These are phyloP conservation scores for Regulus satrapa DNA, from an alignment of 2,113 vertebrate genomes.

Conservation along the genomic window DNA sequence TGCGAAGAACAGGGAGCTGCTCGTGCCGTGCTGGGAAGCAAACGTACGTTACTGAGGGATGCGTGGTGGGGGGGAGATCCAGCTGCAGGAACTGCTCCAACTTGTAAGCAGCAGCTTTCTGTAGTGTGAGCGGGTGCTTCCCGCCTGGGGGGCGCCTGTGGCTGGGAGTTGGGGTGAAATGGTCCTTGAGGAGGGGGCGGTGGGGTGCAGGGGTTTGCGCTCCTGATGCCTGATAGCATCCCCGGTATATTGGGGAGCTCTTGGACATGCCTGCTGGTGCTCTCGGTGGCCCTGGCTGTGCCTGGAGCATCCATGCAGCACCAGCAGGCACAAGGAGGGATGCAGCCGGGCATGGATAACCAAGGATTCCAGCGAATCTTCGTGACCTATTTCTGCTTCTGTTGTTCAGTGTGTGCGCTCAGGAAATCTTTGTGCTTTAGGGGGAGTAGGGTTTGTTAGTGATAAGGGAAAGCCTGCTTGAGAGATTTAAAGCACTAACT, in stretches of 20 bases:
- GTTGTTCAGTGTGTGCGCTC: background rate
- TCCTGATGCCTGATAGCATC: fast-evolving
- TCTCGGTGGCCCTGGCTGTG: background rate
- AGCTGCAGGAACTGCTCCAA: background rate
- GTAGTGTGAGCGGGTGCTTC: fast-evolving
- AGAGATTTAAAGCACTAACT: background rate
- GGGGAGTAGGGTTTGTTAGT: background rate
- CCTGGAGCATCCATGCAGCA: background rate
- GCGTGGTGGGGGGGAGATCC: background rate
- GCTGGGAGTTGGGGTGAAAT: background rate
- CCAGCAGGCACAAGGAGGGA: background rate
- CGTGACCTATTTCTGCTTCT: slow-evolving; percentile 51
- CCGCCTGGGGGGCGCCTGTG: background rate
- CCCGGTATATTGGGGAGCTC: fast-evolving
- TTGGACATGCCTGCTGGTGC: background rate
- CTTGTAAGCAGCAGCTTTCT: background rate
- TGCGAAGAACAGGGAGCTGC: slow-evolving; percentile 10
- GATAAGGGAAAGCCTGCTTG: background rate
- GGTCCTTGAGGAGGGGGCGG: background rate
- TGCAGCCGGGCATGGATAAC: background rate
- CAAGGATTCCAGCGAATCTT: background rate
- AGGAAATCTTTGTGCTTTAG: background rate
- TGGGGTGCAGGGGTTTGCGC: background rate
- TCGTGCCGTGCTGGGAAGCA: background rate
- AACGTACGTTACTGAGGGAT: background rate